A percentile compares a stretch with the other conserved stretches of the same genome.
Conservation (phyloP, 2,888 invertebrate species). For the Sycophila texana region DNA sequence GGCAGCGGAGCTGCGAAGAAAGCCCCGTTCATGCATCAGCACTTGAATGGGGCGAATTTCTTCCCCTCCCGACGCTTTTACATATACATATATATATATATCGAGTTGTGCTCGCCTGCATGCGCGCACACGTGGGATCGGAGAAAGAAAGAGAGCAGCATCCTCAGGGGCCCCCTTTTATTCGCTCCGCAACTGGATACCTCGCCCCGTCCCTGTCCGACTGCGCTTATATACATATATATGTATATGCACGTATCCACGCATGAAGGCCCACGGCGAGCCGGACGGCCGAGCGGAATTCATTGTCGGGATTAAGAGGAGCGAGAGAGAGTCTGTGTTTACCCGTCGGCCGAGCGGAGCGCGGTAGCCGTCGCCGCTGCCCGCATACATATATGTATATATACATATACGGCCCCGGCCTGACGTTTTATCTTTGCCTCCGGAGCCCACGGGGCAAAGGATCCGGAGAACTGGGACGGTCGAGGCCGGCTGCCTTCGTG, state of each 20-base stretch:
- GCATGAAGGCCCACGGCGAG: slow-evolving; percentile 2
- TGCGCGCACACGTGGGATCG: not conserved
- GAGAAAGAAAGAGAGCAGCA: slow-evolving; percentile 24
- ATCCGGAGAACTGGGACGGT: slow-evolving; percentile 2
- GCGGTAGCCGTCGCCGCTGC: slow-evolving; percentile 9
- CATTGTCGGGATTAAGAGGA: slow-evolving; percentile 49
- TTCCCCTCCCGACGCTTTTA: slow-evolving; percentile 6
- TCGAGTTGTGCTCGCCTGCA: not conserved
- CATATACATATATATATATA: not conserved
- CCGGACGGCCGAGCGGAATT: slow-evolving; percentile 36
- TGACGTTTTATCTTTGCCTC: slow-evolving; percentile 41
- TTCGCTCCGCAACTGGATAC: not conserved
- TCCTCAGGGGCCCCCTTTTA: not conserved
- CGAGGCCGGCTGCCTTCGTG: not conserved
- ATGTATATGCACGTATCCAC: not conserved
- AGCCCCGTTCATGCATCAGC: slow-evolving; percentile 33
- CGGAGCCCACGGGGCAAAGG: slow-evolving; percentile 3
- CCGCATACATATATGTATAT: slow-evolving; percentile 10
- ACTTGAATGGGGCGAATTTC: slow-evolving; percentile 52
- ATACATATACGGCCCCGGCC: not conserved
- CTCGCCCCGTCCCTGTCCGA: slow-evolving; percentile 1
- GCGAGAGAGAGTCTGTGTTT: slow-evolving; percentile 37
- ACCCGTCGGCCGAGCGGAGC: slow-evolving; percentile 18
- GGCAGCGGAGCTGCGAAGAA: slow-evolving; percentile 13
- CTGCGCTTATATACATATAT: slow-evolving; percentile 4